Evolutionary conservation across 2,113 vertebrate genomes (phyloP), one percentile per base, ranked within the genome.

Genomic region (Gymnarchus niloticus): DNA sequence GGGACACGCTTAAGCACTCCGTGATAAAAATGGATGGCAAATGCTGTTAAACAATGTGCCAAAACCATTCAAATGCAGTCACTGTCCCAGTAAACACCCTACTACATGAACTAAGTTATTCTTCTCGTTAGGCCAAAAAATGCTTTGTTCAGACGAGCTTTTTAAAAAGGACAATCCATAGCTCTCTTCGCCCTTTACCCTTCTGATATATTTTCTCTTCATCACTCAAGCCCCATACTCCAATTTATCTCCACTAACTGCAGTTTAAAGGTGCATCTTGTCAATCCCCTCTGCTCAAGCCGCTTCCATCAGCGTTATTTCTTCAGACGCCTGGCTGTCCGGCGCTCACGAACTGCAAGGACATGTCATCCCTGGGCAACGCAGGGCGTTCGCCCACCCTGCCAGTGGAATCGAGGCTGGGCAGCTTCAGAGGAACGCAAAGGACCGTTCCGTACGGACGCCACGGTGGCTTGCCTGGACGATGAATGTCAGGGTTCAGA

Each of bases 221-320:
- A 56, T 65, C 57, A 56, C 46, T 78, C 77, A 80, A 81, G 9
- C 56, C 17, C 56, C 8, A 49, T 57, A 49, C n/a, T 56, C 14
- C 76, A 14, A 56, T 73, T 57, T 56, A 14, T 33, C 59, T 56
- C 8, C 23, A 25, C 56, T 69, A 56, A 85, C 78, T 56, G 54
- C 59, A 49, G 56, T 82, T 33, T 56, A 59, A 57, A 61, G n/a
- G 59, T 57, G 86, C 65, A 87, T n/a, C 81, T 73, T 65, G 84
- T 10, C 51, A 17, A 76, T 82, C 77, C 80, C 52, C 78, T 57
- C 4, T 82, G 84, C 57, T 85, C 19, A 3, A 19, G 49, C 33
- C 12, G 6, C 19, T 10, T 37, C 25, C 52, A 28, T 78, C 46
- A 9, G 65, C 17, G 52, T 56, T 57, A 49, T 41, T 73, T 33